phyloP scores from a whole-genome alignment of 1,140 invertebrate genomes.

The Archegozetes longisetosus region DNA sequence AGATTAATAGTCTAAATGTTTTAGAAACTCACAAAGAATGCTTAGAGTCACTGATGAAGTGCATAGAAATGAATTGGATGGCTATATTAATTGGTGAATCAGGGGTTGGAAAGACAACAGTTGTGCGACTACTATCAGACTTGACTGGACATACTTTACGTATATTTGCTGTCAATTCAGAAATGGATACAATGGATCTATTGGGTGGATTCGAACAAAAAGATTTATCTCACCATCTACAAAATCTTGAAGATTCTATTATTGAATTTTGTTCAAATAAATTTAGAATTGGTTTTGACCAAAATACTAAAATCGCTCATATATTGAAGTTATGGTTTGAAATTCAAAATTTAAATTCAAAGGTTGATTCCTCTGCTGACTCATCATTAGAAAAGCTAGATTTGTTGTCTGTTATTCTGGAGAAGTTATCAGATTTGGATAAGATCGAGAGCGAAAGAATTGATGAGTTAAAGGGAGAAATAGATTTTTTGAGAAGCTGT shows the following conservation, averaged over 20 bases:
- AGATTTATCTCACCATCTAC: constrained; percentile 25
- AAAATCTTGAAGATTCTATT: constrained; percentile 10
- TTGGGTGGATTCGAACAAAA: constrained; percentile 93
- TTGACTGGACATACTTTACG: constrained; percentile 53
- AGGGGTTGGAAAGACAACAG: constrained; percentile 61
- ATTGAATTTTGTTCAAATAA: background rate
- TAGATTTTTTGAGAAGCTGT: background rate
- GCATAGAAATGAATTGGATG: constrained; percentile 80
- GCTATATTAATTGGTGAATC: constrained; percentile 61
- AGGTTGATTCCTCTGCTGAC: background rate
- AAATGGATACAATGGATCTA: constrained; percentile 88
- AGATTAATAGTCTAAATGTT: constrained; percentile 39
- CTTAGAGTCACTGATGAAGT: constrained; percentile 58
- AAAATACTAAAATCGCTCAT: background rate
- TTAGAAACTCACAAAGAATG: constrained; percentile 41
- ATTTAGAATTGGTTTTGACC: background rate
- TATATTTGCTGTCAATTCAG: constrained; percentile 67
- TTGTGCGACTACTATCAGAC: constrained; percentile 56
- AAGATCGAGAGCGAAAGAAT: background rate
- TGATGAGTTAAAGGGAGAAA: background rate
- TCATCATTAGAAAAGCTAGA: background rate
- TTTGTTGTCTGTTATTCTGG: background rate
- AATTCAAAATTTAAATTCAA: background rate
- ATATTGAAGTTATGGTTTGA: background rate
- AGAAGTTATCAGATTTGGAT: background rate